Percentiles rank a stretch among this genome's conserved stretches.
These are phyloP conservation scores for Aspidiotus destructor DNA, from an alignment of 2,888 invertebrate genomes.

Conservation along the genomic window DNA sequence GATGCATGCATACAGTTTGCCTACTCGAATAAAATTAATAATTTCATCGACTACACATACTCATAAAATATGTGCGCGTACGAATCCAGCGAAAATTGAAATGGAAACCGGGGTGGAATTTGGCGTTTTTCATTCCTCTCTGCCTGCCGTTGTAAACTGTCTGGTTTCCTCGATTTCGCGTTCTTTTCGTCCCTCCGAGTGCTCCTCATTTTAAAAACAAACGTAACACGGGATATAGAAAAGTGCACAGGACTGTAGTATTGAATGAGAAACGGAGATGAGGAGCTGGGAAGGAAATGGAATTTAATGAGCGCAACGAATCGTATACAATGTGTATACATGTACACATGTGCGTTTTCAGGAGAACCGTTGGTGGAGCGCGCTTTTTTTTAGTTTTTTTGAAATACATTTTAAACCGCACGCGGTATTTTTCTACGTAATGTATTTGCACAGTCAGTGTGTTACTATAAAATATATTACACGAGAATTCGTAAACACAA, in stretches of 20 bases:
- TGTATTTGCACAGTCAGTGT: not conserved
- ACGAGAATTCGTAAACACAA: not conserved
- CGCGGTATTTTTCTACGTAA: not conserved
- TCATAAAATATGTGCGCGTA: not conserved
- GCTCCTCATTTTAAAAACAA: not conserved
- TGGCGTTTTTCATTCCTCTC: not conserved
- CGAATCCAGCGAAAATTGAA: too few species aligned
- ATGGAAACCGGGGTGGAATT: not conserved
- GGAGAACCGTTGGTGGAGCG: not conserved
- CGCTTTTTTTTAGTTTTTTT: not conserved
- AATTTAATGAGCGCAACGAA: slow-evolving; percentile 4
- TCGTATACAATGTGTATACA: not conserved
- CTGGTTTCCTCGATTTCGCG: too few species aligned
- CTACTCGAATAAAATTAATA: slow-evolving; percentile 2
- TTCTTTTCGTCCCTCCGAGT: too few species aligned
- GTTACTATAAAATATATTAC: not conserved
- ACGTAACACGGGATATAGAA: not conserved
- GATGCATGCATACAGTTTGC: not conserved
- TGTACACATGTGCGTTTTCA: not conserved
- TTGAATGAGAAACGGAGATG: not conserved
- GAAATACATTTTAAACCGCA: not conserved
- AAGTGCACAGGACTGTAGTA: not conserved
- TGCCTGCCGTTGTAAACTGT: not conserved
- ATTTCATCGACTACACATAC: not conserved
- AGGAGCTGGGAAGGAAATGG: not conserved